These are phyloP conservation scores for Sandelia bainsii DNA, from an alignment of 2,797 vertebrate species.

Conservation along the genomic window DNA sequence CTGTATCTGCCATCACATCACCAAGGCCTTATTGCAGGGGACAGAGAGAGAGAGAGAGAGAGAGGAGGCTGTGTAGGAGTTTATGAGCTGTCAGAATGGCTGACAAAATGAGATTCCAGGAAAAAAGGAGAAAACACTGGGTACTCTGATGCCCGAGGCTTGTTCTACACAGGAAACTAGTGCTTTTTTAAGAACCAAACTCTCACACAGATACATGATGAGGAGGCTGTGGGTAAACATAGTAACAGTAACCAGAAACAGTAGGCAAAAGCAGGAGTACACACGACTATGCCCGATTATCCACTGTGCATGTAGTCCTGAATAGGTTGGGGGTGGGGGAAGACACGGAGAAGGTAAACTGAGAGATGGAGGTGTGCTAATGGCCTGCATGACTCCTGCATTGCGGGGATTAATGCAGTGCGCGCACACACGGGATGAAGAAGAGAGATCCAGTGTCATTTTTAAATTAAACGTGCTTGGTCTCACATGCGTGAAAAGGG, in stretches of 20 bases:
- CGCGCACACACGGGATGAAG: neutral
- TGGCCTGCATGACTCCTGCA: slow-evolving; percentile 39
- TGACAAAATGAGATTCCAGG: slow-evolving; percentile 52
- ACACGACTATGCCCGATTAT: slow-evolving; percentile 45
- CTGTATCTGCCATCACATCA: slow-evolving; percentile 31
- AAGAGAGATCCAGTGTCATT: slow-evolving; percentile 24
- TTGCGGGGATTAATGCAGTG: slow-evolving; percentile 28
- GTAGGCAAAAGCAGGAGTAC: slow-evolving; percentile 54
- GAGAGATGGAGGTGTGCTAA: slow-evolving; percentile 42
- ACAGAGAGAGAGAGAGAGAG: slow-evolving; percentile 24
- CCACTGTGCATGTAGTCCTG: slow-evolving; percentile 28
- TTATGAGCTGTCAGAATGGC: slow-evolving; percentile 44
- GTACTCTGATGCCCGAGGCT: slow-evolving; percentile 35
- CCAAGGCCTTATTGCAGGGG: slow-evolving; percentile 47
- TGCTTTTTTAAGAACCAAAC: slow-evolving; percentile 41
- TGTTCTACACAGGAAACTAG: slow-evolving; percentile 27
- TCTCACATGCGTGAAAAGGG: slow-evolving; percentile 18
- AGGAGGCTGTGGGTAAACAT: slow-evolving; percentile 69
- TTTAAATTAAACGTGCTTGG: slow-evolving; percentile 18
- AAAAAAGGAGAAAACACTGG: slow-evolving; percentile 33
- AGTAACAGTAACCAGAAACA: slow-evolving; percentile 82
- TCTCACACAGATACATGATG: slow-evolving; percentile 22
- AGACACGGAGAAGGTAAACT: slow-evolving; percentile 39
- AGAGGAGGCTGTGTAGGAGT: slow-evolving; percentile 61
- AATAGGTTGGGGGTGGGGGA: slow-evolving; percentile 19